A percentile compares a stretch with the other conserved stretches of the same genome.
phyloP scores from a whole-genome alignment of 2,888 invertebrate species.

The Hirtodrosophila confusa region DNA sequence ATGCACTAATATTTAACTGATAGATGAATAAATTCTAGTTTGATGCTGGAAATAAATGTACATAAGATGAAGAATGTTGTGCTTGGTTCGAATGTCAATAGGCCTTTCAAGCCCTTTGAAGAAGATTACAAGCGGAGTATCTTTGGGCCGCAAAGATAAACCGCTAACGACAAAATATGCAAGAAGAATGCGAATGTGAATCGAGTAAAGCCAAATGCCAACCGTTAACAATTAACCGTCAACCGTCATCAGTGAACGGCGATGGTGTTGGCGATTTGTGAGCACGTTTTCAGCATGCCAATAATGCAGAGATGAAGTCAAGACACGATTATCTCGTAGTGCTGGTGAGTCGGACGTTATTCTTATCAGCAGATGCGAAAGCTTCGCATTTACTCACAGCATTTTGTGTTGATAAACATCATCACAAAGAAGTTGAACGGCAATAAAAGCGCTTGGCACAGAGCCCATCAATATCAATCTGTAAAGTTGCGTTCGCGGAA shows the following conservation, averaged over 20 bases:
- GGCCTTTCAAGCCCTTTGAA: background rate
- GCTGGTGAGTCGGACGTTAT: background rate
- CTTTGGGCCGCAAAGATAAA: constrained; percentile 9
- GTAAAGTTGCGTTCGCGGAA: constrained; percentile 20
- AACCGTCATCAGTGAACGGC: background rate
- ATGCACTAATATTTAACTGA: no score
- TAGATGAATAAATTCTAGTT: no score
- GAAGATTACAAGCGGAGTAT: background rate
- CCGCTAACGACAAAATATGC: constrained; percentile 17
- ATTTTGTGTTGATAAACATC: constrained; percentile 35
- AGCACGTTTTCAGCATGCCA: constrained; percentile 69
- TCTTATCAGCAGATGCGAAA: constrained; percentile 36
- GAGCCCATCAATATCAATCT: constrained; percentile 38
- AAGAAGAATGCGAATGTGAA: constrained; percentile 47
- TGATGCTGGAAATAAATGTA: no score
- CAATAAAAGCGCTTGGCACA: constrained; percentile 42
- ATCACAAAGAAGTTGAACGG: constrained; percentile 14
- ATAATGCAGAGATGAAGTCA: constrained; percentile 2
- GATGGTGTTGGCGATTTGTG: constrained; percentile 27
- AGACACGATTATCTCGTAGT: constrained; percentile 26
- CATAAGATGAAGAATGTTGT: background rate
- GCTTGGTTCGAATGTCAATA: no score
- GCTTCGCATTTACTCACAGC: constrained; percentile 13
- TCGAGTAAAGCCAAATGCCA: background rate
- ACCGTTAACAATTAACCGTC: background rate